Base-by-base conservation (phyloP, 2,888 invertebrate species). In the Chironomus riparius region DNA sequence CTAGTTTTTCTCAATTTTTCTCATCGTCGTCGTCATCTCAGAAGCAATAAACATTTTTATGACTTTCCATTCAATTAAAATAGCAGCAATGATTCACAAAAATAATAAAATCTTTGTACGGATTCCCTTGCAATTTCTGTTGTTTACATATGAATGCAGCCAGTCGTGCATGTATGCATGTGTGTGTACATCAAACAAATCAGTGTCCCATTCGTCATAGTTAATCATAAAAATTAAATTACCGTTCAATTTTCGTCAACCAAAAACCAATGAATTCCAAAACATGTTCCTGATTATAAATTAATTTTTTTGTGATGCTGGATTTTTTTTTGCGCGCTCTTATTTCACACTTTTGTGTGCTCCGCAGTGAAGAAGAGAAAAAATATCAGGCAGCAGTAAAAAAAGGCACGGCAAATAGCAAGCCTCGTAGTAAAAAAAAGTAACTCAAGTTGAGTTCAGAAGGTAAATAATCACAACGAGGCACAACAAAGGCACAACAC, bases 141-240 rank as follows among this genome's bases (percentile, higher is more conserved):
- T 47, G 18, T 38, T 15, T 24, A n/a, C 24, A 62, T 74, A 7
- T 7, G 18, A 18, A 21, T 72, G 24, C 72, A 13, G 10, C 10
- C 38, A 4, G 38, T 2, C 38, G 10, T 38, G 38, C 38, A 38
- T 38, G 10, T 38, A 2, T 28, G 5, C 5, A 3, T 18, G 56
- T 74, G 38, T 68, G 74, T 74, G 65, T 68, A 68, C 68, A 74
- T 65, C 74, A 65, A 74, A 74, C 68, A 47, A 74, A 74, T 62
- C 50, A 48, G 28, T 73, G 10, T 61, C 24, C 28, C 61, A 73
- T 73, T 62, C 72, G 72, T 73, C 62, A 38, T 18, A 62, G 15
- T 24, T 56, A 56, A 72, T 72, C 72, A 15, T 50, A 18, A 73
- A 73, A 73, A 73, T 73, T 50, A 73, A 73, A 73, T 73, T 73